A percentile compares a stretch with the other conserved stretches of the same genome.
These are phyloP conservation scores for Agriotes lineatus DNA, from an alignment of 2,888 invertebrate species.

Conservation along the genomic window DNA sequence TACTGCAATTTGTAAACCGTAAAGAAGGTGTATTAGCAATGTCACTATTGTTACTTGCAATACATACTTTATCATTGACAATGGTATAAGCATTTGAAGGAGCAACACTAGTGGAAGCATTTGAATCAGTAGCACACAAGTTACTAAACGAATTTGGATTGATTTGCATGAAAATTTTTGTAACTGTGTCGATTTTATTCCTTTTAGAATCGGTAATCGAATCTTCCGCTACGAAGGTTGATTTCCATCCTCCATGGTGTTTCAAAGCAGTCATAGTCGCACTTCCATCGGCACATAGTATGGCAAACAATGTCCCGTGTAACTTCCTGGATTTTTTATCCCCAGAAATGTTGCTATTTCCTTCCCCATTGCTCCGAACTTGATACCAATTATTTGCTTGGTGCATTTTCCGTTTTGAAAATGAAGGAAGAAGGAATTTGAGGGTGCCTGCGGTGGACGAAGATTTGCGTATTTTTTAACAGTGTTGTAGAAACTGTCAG, in stretches of 20 bases:
- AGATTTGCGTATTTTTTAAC: slow-evolving; percentile 38
- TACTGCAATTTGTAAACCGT: no score
- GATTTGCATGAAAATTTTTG: no score
- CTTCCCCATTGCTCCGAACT: neutral
- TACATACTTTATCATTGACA: no score
- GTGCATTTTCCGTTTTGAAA: neutral
- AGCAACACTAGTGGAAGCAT: no score
- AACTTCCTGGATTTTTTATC: no score
- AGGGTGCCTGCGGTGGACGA: slow-evolving; percentile 19
- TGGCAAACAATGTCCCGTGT: neutral
- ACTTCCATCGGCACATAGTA: neutral
- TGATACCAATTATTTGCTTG: neutral
- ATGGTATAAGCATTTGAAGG: no score
- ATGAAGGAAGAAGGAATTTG: neutral
- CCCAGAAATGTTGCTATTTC: neutral
- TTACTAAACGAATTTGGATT: no score
- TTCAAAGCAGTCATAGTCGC: neutral
- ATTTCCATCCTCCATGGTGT: neutral
- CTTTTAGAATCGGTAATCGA: no score
- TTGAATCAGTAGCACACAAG: no score
- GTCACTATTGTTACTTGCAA: no score
- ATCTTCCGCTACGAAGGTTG: neutral
- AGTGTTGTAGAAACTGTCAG: slow-evolving; percentile 22
- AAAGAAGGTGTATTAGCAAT: no score
- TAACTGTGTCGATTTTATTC: no score